Percentiles rank a stretch among this genome's conserved stretches.
Conservation (phyloP, 2,888 invertebrate species). For the Cecidostiba fungosa region DNA sequence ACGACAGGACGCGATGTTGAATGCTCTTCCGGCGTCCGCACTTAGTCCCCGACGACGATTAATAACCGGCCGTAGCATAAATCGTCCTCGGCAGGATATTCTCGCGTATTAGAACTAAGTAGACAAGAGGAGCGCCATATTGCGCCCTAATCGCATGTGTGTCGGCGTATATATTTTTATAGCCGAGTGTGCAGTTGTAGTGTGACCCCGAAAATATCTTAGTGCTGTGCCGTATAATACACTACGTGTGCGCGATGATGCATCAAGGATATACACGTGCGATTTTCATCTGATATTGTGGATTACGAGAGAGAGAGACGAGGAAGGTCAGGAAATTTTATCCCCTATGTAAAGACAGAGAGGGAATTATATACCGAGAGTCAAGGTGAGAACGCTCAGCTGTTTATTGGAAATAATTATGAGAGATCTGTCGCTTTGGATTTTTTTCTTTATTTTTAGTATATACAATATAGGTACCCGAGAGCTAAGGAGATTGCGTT, state of each 20-base stretch:
- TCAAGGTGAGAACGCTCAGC: not conserved
- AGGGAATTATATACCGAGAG: not conserved
- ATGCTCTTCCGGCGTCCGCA: conserved; percentile 21
- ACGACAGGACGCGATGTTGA: not conserved
- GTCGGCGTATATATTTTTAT: not conserved
- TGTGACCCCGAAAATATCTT: conserved; percentile 9
- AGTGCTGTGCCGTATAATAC: not conserved
- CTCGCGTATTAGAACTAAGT: conserved; percentile 23
- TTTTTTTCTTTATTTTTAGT: not conserved
- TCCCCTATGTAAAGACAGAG: not conserved
- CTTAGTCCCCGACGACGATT: conserved; percentile 42
- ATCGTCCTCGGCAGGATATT: conserved; percentile 43
- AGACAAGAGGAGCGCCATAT: not conserved
- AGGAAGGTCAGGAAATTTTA: not conserved
- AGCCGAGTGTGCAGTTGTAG: no score
- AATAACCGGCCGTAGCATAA: conserved; percentile 33
- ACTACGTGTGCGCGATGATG: not conserved
- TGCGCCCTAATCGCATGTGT: not conserved
- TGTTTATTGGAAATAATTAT: conserved; percentile 7
- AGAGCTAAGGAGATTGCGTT: not conserved
- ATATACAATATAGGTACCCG: not conserved
- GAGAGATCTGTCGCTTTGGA: not conserved
- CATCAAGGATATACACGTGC: not conserved
- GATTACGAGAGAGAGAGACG: not conserved
- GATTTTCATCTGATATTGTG: not conserved